Evolutionary conservation across 2,797 vertebrate genomes (phyloP).

Genomic region (Centroberyx gerrardi): DNA sequence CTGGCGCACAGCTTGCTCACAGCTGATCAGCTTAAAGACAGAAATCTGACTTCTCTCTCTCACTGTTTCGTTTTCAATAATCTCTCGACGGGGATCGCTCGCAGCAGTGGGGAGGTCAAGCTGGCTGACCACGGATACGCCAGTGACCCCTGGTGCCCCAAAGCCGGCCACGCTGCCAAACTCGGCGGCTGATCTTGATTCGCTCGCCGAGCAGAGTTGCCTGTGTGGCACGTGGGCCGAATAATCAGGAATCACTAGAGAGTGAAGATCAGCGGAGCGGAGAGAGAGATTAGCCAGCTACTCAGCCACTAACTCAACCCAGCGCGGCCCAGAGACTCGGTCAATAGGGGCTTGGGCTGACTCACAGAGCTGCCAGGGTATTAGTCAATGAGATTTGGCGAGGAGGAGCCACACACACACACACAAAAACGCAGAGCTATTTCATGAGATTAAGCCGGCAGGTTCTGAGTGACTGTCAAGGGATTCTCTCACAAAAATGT

Average conservation of each 20-base stretch:
- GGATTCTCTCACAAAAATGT: constrained; percentile 65
- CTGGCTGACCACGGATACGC: constrained; percentile 20
- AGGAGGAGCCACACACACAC: constrained; percentile 20
- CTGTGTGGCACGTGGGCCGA: constrained; percentile 50
- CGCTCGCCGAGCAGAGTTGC: neutral
- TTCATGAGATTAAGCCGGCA: constrained; percentile 70
- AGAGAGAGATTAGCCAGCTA: constrained; percentile 68
- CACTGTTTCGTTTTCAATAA: constrained; percentile 8
- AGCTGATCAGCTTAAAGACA: constrained; percentile 44
- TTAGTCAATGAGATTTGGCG: constrained; percentile 75
- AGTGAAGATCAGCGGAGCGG: constrained; percentile 63
- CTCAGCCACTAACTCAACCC: constrained; percentile 67
- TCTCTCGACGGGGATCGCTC: constrained; percentile 8
- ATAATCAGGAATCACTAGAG: constrained; percentile 69
- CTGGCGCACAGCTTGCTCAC: constrained; percentile 15
- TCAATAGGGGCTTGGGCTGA: constrained; percentile 55
- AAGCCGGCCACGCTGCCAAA: constrained; percentile 35
- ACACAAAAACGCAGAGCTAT: constrained; percentile 39
- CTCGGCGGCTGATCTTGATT: neutral
- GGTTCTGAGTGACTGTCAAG: constrained; percentile 68
- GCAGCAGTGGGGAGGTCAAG: constrained; percentile 15
- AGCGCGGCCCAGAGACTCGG: constrained; percentile 34
- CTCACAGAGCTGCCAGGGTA: constrained; percentile 62
- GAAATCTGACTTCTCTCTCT: constrained; percentile 34
- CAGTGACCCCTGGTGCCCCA: constrained; percentile 9